Base-by-base conservation (phyloP, 2,888 invertebrate genomes). In the Melipona beecheii region DNA sequence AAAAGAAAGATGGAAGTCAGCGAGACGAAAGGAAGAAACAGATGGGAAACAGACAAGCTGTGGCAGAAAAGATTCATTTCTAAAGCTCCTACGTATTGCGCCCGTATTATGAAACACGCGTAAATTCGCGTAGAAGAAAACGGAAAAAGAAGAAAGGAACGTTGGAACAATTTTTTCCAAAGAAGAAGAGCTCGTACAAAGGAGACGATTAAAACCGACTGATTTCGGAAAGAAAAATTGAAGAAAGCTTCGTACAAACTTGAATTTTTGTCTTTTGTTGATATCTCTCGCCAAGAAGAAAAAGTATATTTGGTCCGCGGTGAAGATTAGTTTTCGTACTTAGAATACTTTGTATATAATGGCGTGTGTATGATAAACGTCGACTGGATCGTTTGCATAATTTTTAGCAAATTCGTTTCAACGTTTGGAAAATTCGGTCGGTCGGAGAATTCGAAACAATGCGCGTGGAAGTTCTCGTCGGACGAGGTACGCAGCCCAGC, bases 401-500 rank as follows among this genome's bases (percentile, higher is more conserved):
- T 75, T 81, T 78, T 27, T 1, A 27, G 27, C 27, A 1, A 27
- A 27, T 27, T 1, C 1, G 27, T 84, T 83, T 78, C 52, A 75
- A 83, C 27, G 27, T 27, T 27, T 27, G 27, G 27, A 27, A 27
- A 27, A 27, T 27, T 27, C 27, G 27, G 27, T 27, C 27, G 27
- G 27, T 27, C 27, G 1, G 27, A 27, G 27, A 27, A 27, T 27
- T 27, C 27, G 27, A 27, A 27, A 27, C 1, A 27, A 27, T 27
- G 27, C 27, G 27, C 27, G 27, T 27, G 1, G 1, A 27, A 27
- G 27, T 27, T 27, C 1, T 27, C n/a, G n/a, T 87, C 87, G 77
- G 73, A 66, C 72, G n/a, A 68, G 62, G 31, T 85, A 88, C 27
- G 88, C 83, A 74, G 81, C 65, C 27, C 75, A 52, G 66, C 24